These are phyloP conservation scores for Beris chalybata DNA, from an alignment of 2,888 invertebrate species.

Conservation along the genomic window DNA sequence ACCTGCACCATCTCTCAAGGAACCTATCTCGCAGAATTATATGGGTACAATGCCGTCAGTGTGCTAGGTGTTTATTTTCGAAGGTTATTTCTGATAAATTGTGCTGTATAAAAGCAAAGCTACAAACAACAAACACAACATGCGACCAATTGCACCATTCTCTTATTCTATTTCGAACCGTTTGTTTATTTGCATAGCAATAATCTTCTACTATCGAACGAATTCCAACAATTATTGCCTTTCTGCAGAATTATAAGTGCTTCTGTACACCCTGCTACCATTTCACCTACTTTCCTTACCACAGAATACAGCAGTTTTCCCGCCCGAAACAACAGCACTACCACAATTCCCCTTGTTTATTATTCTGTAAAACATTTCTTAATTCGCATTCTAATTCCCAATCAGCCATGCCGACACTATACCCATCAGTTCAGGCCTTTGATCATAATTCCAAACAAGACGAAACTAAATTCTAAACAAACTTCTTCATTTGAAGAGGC, in stretches of 20 bases:
- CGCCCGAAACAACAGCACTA: constrained; percentile 3
- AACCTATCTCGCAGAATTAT: too few relatives aligned
- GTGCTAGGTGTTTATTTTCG: too few relatives aligned
- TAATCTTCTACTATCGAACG: not conserved
- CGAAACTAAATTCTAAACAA: too few relatives aligned
- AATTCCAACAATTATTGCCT: not conserved
- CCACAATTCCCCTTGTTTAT: constrained; percentile 25
- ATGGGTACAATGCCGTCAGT: too few relatives aligned
- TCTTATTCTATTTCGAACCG: constrained; percentile 2
- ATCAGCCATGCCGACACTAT: constrained; percentile 3
- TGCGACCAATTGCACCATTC: constrained; percentile 5
- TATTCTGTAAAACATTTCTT: constrained; percentile 30
- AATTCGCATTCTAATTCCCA: constrained; percentile 24
- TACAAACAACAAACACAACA: not conserved
- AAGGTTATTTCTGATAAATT: too few relatives aligned
- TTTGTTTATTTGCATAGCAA: constrained; percentile 22
- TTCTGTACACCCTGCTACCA: too few relatives aligned
- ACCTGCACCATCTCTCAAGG: too few relatives aligned
- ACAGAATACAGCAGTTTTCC: constrained; percentile 11
- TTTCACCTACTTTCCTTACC: not conserved
- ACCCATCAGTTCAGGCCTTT: too few relatives aligned
- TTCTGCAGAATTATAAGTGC: too few relatives aligned
- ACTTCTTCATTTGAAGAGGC: too few relatives aligned
- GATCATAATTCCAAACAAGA: too few relatives aligned
- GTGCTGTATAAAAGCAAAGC: too few relatives aligned